phyloP scores from a whole-genome alignment of 2,888 invertebrate genomes.

The Megalurothrips usitatus region DNA sequence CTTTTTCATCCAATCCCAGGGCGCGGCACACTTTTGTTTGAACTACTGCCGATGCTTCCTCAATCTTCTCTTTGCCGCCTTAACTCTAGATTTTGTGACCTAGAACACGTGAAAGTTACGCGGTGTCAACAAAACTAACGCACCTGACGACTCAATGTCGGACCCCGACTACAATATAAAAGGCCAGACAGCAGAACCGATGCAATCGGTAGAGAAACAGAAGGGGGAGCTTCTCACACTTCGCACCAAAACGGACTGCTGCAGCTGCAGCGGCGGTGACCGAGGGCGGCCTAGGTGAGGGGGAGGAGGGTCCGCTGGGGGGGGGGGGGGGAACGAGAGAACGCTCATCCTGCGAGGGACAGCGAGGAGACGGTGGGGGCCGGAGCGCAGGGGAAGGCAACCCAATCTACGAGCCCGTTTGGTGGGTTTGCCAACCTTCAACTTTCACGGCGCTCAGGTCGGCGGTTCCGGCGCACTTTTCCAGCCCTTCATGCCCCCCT shows the following conservation, averaged over 20 bases:
- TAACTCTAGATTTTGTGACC: neutral
- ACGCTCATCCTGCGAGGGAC: neutral
- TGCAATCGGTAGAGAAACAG: too few species aligned
- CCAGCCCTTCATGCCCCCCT: neutral
- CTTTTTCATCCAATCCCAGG: neutral
- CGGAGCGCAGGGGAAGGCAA: neutral
- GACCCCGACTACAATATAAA: too few species aligned
- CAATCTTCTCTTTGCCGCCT: neutral
- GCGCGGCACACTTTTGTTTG: neutral
- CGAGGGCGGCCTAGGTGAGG: too few species aligned
- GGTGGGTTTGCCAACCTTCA: neutral
- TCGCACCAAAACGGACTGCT: too few species aligned
- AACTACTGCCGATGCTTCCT: neutral
- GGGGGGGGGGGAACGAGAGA: neutral
- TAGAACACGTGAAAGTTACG: neutral
- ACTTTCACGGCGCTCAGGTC: neutral
- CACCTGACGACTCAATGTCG: neutral
- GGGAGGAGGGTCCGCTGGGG: neutral
- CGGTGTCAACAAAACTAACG: neutral
- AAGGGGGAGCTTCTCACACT: too few species aligned
- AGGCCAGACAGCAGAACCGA: too few species aligned
- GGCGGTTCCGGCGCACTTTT: neutral
- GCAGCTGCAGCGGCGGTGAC: too few species aligned
- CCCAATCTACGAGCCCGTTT: neutral
- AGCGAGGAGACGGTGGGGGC: neutral